Conservation (phyloP, 2,888 invertebrate genomes). For the Drosophila rubida region DNA sequence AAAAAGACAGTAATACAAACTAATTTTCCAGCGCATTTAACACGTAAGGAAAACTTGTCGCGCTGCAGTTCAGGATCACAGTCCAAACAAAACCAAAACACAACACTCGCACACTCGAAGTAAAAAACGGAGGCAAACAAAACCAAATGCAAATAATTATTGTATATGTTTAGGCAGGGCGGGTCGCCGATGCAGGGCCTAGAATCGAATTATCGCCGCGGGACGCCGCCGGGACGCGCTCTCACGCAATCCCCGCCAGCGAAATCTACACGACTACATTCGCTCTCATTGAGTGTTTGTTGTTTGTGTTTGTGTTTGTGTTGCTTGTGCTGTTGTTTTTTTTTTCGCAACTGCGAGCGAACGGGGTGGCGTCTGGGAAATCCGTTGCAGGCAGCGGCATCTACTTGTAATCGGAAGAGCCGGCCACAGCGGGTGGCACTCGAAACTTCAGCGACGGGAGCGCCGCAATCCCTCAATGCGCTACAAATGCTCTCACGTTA, state of each 20-base stretch:
- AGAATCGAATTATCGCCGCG: conserved; percentile 73
- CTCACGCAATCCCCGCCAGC: conserved; percentile 65
- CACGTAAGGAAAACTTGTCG: conserved; percentile 47
- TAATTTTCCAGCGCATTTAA: conserved; percentile 75
- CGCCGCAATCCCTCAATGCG: conserved; percentile 48
- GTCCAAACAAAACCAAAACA: conserved; percentile 64
- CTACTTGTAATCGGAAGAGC: conserved; percentile 77
- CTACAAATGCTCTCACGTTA: conserved; percentile 79
- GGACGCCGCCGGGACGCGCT: conserved; percentile 58
- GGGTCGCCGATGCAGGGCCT: conserved; percentile 41
- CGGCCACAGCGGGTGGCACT: conserved; percentile 74
- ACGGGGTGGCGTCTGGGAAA: conserved; percentile 73
- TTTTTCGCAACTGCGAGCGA: too few relatives aligned
- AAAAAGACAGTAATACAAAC: conserved; percentile 65
- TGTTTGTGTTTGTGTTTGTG: too few relatives aligned
- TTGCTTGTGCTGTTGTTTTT: conserved; percentile 4
- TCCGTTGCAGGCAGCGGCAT: conserved; percentile 47
- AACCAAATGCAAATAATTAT: conserved; percentile 74
- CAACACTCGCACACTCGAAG: conserved; percentile 8
- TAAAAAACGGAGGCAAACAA: background rate
- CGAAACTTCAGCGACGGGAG: conserved; percentile 53
- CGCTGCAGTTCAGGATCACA: conserved; percentile 26
- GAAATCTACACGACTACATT: conserved; percentile 22
- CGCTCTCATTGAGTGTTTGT: conserved; percentile 7
- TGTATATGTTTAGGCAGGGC: conserved; percentile 68